Evolutionary conservation across 2,888 invertebrate genomes (phyloP).

Genomic region (Acanthosepion lycidas): DNA sequence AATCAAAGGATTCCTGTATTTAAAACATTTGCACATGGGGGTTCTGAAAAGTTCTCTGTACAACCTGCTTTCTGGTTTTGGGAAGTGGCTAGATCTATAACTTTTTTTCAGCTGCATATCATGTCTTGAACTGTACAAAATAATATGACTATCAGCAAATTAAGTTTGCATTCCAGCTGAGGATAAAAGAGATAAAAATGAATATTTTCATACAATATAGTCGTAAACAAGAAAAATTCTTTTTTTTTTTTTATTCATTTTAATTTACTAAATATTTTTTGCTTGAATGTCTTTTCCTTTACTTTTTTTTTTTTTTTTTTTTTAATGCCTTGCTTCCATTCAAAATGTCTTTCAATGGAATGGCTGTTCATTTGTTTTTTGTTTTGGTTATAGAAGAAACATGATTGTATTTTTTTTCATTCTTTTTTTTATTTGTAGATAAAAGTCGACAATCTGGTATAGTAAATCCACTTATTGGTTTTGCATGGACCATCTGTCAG

Average conservation of each 20-base stretch:
- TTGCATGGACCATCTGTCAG: conserved; percentile 43
- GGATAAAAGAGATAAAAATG: neutral
- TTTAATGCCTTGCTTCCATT: conserved; percentile 6
- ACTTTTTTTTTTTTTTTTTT: neutral
- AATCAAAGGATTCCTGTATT: too few species aligned
- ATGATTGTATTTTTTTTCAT: conserved; percentile 41
- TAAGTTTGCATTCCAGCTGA: too few species aligned
- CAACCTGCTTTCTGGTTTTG: too few species aligned
- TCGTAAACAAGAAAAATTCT: neutral
- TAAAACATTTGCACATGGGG: too few species aligned
- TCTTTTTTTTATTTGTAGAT: conserved; percentile 46
- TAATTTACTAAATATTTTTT: too few species aligned
- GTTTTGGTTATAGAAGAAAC: neutral
- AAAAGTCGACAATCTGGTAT: conserved; percentile 46
- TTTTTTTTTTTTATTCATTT: neutral
- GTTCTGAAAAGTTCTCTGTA: too few species aligned
- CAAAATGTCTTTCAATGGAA: conserved; percentile 34
- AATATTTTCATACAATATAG: neutral
- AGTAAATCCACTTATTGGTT: conserved; percentile 40
- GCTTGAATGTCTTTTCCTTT: neutral
- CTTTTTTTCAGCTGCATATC: too few species aligned
- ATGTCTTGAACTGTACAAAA: too few species aligned
- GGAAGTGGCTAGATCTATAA: too few species aligned
- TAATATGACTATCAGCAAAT: too few species aligned
- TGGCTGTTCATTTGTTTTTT: conserved; percentile 20